Base-by-base conservation (phyloP, 2,113 vertebrate species). In the Eurypyga helias region DNA sequence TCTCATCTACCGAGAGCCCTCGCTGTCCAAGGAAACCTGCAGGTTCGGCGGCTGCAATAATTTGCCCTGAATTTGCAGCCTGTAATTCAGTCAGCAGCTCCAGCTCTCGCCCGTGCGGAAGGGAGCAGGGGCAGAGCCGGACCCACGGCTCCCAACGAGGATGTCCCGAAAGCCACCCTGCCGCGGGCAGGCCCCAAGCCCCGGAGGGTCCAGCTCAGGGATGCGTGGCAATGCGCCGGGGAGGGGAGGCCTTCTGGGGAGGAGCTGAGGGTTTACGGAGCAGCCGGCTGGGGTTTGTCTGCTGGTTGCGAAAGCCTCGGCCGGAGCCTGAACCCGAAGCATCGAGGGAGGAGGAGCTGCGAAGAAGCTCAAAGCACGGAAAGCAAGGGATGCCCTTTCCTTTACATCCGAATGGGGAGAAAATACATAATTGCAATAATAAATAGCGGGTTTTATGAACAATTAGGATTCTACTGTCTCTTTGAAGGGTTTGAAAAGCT, bases 401-500 rank as follows among this genome's bases (percentile, higher is more conserved):
- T 95, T 96, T 95, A 96, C 91, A 93, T 90, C 73, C 0, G 0
- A 94, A 94, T 7, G 17, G 36, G 64, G 64, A 79, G 87, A 89
- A 91, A 95, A 95, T 94, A 93, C 84, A 75, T 55, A 95, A 92
- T 21, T 89, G 90, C 45, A 95, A 94, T 94, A 97, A 98, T 95
- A 97, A 97, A 94, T 96, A 98, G 75, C 13, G 78, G 93, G 96
- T 93, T 96, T 98, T 97, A 91, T 33, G 90, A 97, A 96, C 94
- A 97, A 98, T 98, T 97, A 98, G 89, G 94, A 96, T 89, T 96
- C 95, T 88, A 72, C 94, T 96, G 93, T 93, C 97, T 97, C 96
- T 96, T 96, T 97, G 94, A 83, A 95, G 90, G 96, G 90, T 96
- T 96, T 97, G 52, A 96, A 97, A 98, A 93, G 96, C 97, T 67